phyloP scores from a whole-genome alignment of 2,113 vertebrate genomes.

The Mormoops blainvillei region DNA sequence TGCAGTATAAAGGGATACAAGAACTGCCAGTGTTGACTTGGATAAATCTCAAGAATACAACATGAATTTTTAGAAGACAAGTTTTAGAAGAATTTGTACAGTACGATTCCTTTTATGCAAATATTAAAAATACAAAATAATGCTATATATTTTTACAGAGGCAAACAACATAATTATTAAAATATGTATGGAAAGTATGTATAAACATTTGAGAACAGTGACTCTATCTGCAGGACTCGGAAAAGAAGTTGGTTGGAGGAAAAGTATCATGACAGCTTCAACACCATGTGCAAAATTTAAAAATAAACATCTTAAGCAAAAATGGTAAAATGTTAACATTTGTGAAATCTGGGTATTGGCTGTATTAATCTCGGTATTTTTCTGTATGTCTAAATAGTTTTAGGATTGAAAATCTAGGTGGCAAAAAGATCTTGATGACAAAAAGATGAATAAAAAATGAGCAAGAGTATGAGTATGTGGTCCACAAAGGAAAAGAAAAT shows the following conservation, averaged over 20 bases:
- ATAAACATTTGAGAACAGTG: conserved; percentile 10
- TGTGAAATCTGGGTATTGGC: background rate
- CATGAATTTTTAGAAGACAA: conserved; percentile 8
- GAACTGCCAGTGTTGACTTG: background rate
- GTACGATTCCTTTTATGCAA: background rate
- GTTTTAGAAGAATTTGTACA: background rate
- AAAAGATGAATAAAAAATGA: background rate
- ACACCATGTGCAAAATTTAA: background rate
- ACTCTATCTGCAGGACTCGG: background rate
- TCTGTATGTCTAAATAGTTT: background rate
- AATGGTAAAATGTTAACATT: background rate
- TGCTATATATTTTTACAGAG: background rate
- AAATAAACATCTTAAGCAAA: conserved; percentile 1
- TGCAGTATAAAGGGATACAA: background rate
- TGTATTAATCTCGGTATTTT: background rate
- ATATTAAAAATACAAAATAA: conserved; percentile 24
- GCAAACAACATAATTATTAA: conserved; percentile 35
- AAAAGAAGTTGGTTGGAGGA: background rate
- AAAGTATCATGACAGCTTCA: background rate
- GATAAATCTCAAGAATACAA: background rate
- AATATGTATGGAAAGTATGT: background rate
- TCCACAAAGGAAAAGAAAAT: background rate
- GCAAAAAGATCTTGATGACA: background rate
- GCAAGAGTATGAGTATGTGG: background rate
- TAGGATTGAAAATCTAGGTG: background rate